Evolutionary conservation across 2,797 vertebrate species (phyloP).

Genomic region (Liparis tanakae): DNA sequence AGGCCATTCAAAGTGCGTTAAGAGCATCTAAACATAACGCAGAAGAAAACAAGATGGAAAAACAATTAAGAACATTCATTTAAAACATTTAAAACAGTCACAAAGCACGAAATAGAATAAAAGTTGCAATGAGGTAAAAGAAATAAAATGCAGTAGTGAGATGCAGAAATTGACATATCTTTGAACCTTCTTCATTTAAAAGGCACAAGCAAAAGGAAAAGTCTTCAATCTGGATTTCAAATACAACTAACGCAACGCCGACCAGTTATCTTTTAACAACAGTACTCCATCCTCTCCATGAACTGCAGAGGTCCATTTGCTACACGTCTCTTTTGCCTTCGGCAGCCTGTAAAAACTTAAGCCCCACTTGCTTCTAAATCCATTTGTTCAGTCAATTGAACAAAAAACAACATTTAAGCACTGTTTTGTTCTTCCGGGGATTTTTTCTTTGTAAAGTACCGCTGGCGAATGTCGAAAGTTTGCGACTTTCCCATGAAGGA

Average conservation of each 20-base stretch:
- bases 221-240: background rate
- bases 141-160: too few species aligned
- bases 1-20: too few species aligned
- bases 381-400: slow-evolving; percentile 47
- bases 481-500: background rate
- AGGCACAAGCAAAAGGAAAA: too few species aligned
- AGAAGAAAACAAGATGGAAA: too few species aligned
- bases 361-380: slow-evolving; percentile 28
- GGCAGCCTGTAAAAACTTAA: slow-evolving; percentile 38
- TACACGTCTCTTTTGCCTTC: slow-evolving; percentile 18
- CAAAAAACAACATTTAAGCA: slow-evolving; percentile 14
- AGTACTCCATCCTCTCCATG: background rate
- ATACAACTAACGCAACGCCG: background rate
- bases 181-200: too few species aligned
- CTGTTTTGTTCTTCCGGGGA: slow-evolving; percentile 8
- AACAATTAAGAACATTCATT: too few species aligned
- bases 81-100: too few species aligned
- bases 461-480: background rate
- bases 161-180: too few species aligned
- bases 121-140: too few species aligned
- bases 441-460: background rate
- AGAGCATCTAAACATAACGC: too few species aligned
- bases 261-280: slow-evolving; percentile 1
- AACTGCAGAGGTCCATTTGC: slow-evolving; percentile 33
- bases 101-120: too few species aligned